Base-by-base conservation (phyloP, 2,113 vertebrate genomes). In the Cyprinodon variegatus region DNA sequence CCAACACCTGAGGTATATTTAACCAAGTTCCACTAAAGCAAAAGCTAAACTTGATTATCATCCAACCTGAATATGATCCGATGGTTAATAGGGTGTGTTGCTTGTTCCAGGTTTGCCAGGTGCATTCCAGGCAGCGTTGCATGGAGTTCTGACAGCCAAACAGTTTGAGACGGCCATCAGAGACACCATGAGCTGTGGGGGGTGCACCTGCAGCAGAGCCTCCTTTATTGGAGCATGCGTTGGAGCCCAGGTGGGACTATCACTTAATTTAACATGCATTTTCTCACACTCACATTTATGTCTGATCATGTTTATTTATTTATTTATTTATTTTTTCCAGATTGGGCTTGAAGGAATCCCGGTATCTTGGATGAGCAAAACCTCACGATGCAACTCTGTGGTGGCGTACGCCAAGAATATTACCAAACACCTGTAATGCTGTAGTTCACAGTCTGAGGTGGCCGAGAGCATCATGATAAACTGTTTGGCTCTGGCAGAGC, bases 181-280 rank as follows among this genome's bases (percentile, higher is more conserved):
- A 73, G 92, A 93, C 50, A 93, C 89, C 81, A 94, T 94, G 91
- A 79, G 89, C 81, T 93, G 94, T 7, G 94, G 94, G 29, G 94
- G 93, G 37, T 94, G 94, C 90, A 93, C 91, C 83, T 91, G 90
- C 72, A 95, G 93, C 82, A 86, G 94, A 83, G 89, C 89, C 37
- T 94, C 94, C 74, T 94, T 95, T 76, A 92, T 94, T 3, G 93
- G 94, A 43, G 94, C 94, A 43, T 94, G 93, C 79, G 74, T 94
- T 6, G 93, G 93, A 11, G 93, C 94, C 84, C 93, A 94, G 94
- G 93, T 93, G 82, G 2, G 43, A 75, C 20, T 29, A 2, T n/a
- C 22, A 37, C 22, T n/a, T 64, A 5, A 72, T 50, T 13, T 67
- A 2, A 36, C 3, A 10, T 57, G 36, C 0, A 0, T 3, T 9